These are phyloP conservation scores for Chiloscyllium punctatum DNA, from an alignment of 2,797 vertebrate species.

Conservation along the genomic window DNA sequence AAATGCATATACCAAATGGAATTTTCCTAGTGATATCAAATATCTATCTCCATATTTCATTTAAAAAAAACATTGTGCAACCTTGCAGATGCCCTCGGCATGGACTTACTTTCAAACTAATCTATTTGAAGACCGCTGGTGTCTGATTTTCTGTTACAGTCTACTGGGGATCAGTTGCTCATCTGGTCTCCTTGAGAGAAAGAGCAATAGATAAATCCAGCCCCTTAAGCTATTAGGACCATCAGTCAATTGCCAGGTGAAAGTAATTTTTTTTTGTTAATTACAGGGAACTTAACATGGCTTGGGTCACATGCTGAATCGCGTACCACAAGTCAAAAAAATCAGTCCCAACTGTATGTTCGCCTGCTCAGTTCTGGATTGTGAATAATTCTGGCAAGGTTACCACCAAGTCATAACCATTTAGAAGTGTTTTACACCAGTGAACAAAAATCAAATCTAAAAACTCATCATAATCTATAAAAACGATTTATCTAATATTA, in stretches of 20 bases:
- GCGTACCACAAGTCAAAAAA: background rate
- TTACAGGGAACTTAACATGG: background rate
- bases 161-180: background rate
- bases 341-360: background rate
- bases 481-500: background rate
- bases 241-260: constrained; percentile 38
- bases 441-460: background rate
- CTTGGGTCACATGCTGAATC: background rate
- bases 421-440: background rate
- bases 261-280: constrained; percentile 31
- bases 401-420: background rate
- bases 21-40: background rate
- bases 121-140: constrained; percentile 28
- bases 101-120: background rate
- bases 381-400: background rate
- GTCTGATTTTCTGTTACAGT: background rate
- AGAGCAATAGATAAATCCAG: constrained; percentile 45
- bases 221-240: constrained; percentile 47
- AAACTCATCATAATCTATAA: background rate
- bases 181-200: constrained; percentile 17
- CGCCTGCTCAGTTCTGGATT: background rate
- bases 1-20: background rate
- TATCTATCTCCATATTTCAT: background rate
- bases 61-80: background rate
- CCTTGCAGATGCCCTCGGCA: background rate